Evolutionary conservation across 2,113 vertebrate genomes (phyloP).

Genomic region (Tylochromis polylepis): DNA sequence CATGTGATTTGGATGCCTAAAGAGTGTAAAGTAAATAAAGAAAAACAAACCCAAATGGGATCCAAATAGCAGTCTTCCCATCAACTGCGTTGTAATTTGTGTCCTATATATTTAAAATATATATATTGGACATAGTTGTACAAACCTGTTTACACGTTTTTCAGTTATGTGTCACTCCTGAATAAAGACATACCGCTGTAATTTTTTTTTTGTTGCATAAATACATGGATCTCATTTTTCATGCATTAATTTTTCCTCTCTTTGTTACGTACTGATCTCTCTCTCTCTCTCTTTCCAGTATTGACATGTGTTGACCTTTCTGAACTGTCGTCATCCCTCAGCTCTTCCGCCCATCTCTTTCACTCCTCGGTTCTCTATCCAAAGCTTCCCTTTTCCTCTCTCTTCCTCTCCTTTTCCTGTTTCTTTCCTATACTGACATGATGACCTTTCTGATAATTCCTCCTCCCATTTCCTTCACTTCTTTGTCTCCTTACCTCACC

Average conservation of each 20-base stretch:
- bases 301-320: slow-evolving; percentile 54
- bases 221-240: neutral
- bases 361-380: neutral
- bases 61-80: too few relatives aligned
- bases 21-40: neutral
- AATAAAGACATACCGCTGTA: neutral
- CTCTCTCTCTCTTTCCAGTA: neutral
- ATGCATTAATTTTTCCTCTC: neutral
- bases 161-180: neutral
- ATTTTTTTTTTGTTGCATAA: neutral
- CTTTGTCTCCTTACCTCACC: neutral
- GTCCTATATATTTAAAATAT: neutral
- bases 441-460: slow-evolving; percentile 19
- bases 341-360: neutral
- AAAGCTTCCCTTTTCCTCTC: neutral
- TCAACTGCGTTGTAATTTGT: neutral
- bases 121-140: neutral
- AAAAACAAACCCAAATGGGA: neutral
- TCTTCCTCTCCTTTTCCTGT: neutral
- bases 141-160: neutral
- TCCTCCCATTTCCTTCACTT: neutral
- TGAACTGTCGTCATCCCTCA: neutral
- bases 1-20: neutral
- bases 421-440: slow-evolving; percentile 32
- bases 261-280: neutral